Evolutionary conservation across 2,113 vertebrate species (phyloP).

Genomic region (Salvelinus fontinalis): DNA sequence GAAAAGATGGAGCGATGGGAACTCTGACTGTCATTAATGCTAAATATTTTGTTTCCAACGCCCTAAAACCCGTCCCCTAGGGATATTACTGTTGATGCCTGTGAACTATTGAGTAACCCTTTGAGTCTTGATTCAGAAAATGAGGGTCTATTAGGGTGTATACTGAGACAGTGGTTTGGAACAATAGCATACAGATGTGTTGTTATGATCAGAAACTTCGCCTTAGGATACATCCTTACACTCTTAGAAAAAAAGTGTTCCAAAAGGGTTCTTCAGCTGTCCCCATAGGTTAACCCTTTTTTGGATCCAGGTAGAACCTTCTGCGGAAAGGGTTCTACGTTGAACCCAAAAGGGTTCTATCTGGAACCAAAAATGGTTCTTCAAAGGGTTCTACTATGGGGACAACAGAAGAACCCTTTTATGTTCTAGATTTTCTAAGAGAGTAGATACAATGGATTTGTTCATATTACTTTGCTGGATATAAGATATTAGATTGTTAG

Average conservation of each 20-base stretch:
- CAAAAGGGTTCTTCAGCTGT: no score
- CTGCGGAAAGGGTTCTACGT: no score
- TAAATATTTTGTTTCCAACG: slow-evolving; percentile 40
- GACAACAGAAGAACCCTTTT: no score
- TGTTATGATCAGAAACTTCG: background rate
- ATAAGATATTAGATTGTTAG: background rate
- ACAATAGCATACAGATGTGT: slow-evolving; percentile 54
- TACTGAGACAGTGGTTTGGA: slow-evolving; percentile 54
- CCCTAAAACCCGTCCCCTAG: slow-evolving; percentile 34
- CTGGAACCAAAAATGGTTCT: no score
- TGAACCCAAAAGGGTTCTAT: no score
- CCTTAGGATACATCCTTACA: no score
- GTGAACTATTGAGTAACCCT: slow-evolving; percentile 47
- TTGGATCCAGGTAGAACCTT: no score
- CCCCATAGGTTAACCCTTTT: no score
- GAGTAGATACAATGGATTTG: no score
- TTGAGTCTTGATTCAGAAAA: slow-evolving; percentile 41
- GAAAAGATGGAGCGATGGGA: slow-evolving; percentile 21
- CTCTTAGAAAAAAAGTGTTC: no score
- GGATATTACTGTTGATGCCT: slow-evolving; percentile 24
- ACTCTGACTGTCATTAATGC: slow-evolving; percentile 34
- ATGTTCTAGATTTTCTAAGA: no score
- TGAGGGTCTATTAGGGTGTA: slow-evolving; percentile 38
- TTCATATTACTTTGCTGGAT: background rate
- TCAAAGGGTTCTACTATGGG: no score